Conservation (phyloP, 2,113 vertebrate species). For the Ceyx margarethae region DNA sequence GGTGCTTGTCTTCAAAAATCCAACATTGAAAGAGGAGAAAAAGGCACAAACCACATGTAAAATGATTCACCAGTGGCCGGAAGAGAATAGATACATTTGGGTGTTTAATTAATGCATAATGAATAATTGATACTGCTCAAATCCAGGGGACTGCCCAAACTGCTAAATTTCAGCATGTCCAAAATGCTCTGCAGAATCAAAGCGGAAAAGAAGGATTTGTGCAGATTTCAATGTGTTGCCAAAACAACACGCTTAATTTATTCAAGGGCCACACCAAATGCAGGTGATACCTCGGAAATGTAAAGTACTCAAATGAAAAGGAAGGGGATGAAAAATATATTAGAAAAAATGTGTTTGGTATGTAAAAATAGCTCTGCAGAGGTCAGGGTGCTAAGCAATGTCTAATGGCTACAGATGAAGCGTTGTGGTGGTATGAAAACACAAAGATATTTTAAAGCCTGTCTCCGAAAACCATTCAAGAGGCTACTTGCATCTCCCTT, state of each 20-base stretch:
- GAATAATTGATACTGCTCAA: background rate
- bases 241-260: constrained; percentile 37
- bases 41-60: background rate
- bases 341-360: background rate
- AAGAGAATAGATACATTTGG: background rate
- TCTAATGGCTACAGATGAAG: background rate
- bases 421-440: background rate
- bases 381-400: background rate
- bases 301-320: background rate
- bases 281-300: constrained; percentile 9
- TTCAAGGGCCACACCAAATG: background rate
- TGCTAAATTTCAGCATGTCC: background rate
- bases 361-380: constrained; percentile 13
- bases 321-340: constrained; percentile 37
- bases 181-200: constrained; percentile 9
- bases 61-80: background rate
- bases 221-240: background rate
- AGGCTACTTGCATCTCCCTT: background rate
- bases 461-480: background rate
- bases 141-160: background rate
- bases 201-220: constrained; percentile 3
- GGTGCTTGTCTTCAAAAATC: constrained; percentile 63
- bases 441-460: background rate
- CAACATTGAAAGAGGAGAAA: constrained; percentile 14
- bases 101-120: background rate